These are phyloP conservation scores for Thunnus thynnus DNA, from an alignment of 2,113 vertebrate genomes.

Conservation along the genomic window DNA sequence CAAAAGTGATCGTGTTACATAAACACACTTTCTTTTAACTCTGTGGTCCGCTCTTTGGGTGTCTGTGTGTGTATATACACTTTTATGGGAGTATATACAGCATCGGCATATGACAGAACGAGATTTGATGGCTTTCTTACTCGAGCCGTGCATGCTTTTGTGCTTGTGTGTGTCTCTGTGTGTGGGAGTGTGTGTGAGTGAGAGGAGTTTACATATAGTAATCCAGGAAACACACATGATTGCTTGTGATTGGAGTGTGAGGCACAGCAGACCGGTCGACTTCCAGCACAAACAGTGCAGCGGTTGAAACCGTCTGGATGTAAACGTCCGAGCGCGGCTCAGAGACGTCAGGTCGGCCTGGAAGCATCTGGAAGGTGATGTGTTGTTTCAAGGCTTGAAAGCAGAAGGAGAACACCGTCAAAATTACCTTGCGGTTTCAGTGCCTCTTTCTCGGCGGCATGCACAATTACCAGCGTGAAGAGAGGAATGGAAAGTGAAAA, in stretches of 20 bases:
- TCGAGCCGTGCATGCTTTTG: slow-evolving; percentile 19
- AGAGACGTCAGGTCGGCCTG: slow-evolving; percentile 53
- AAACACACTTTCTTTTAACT: slow-evolving; percentile 61
- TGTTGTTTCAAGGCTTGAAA: slow-evolving; percentile 76
- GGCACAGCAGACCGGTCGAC: slow-evolving; percentile 58
- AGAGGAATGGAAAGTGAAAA: slow-evolving; percentile 73
- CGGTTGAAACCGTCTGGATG: slow-evolving; percentile 24
- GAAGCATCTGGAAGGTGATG: slow-evolving; percentile 71
- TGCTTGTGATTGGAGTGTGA: slow-evolving; percentile 68
- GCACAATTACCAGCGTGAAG: slow-evolving; percentile 73
- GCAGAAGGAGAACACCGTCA: slow-evolving; percentile 52
- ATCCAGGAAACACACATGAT: slow-evolving; percentile 75
- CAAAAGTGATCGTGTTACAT: slow-evolving; percentile 68
- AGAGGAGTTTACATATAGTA: slow-evolving; percentile 64
- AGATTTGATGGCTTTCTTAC: slow-evolving; percentile 54
- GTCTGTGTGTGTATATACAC: slow-evolving; percentile 54
- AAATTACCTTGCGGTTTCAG: slow-evolving; percentile 72
- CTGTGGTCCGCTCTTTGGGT: slow-evolving; percentile 42
- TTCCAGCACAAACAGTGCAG: slow-evolving; percentile 72
- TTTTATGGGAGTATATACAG: slow-evolving; percentile 57
- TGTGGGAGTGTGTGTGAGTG: slow-evolving; percentile 56
- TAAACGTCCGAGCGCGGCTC: slow-evolving; percentile 53
- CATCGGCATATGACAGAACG: slow-evolving; percentile 35
- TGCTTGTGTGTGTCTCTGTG: slow-evolving; percentile 22
- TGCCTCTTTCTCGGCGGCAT: slow-evolving; percentile 61